phyloP scores from a whole-genome alignment of 23 tunicate species.

The Clavelina lepadiformis region DNA sequence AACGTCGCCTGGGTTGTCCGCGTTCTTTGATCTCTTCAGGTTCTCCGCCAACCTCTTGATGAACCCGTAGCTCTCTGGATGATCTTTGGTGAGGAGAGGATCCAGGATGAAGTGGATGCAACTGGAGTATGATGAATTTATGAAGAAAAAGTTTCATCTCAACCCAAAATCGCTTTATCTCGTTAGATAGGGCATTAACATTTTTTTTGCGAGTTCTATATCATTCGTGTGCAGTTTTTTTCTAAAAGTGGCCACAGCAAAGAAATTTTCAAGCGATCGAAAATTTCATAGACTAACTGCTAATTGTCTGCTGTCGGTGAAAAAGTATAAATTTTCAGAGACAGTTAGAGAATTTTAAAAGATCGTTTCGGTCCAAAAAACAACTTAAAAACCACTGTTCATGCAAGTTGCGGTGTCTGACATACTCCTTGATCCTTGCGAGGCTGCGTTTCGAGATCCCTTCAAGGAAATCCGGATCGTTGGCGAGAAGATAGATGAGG shows the following conservation, averaged over 20 bases:
- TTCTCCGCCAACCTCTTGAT: constrained; percentile 60
- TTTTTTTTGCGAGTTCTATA: too few species aligned
- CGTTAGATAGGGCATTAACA: too few species aligned
- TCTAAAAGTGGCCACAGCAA: too few species aligned
- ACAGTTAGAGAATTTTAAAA: not conserved
- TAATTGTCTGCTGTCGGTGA: too few species aligned
- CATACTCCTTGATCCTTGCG: constrained; percentile 84
- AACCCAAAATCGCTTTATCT: too few species aligned
- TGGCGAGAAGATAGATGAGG: constrained; percentile 69
- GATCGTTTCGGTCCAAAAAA: not conserved
- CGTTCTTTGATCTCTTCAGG: constrained; percentile 40
- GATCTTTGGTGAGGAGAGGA: constrained; percentile 73
- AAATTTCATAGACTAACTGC: too few species aligned
- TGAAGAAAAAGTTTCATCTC: too few species aligned
- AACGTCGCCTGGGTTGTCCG: constrained; percentile 35
- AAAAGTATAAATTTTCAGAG: not conserved
- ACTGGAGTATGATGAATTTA: constrained; percentile 9
- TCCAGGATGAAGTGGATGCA: constrained; percentile 80
- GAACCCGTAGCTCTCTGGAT: constrained; percentile 91
- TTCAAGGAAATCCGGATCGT: constrained; percentile 75
- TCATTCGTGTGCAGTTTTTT: too few species aligned
- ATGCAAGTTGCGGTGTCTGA: not conserved
- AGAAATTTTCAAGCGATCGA: too few species aligned
- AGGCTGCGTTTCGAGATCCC: constrained; percentile 60
- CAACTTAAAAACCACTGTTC: too few species aligned